phyloP scores from a whole-genome alignment of 2,888 invertebrate genomes.

The Gerosis bhagava region DNA sequence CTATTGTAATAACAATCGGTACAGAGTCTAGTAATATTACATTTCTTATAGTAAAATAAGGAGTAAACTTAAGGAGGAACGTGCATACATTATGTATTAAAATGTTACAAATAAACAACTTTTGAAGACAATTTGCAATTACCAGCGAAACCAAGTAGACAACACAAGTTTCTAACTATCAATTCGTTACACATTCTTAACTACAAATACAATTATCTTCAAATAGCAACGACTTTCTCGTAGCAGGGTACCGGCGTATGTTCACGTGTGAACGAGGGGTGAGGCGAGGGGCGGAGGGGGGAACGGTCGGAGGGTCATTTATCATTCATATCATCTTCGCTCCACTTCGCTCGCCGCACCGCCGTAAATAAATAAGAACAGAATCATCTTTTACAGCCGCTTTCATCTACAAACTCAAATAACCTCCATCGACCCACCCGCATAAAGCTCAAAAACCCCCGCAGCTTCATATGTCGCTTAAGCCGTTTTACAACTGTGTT shows the following conservation, averaged over 20 bases:
- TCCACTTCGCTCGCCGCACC: conserved; percentile 82
- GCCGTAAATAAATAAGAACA: conserved; percentile 82
- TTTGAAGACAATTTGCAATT: no score
- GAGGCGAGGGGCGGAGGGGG: conserved; percentile 42
- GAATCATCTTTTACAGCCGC: conserved; percentile 80
- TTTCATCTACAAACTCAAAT: conserved; percentile 43
- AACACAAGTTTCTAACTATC: neutral
- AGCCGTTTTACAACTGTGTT: conserved; percentile 39
- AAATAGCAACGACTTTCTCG: conserved; percentile 16
- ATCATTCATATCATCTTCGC: conserved; percentile 83
- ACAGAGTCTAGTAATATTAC: no score
- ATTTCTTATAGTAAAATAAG: no score
- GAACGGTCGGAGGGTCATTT: conserved; percentile 77
- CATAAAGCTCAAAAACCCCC: conserved; percentile 39
- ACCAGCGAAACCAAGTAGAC: no score
- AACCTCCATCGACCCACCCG: conserved; percentile 34
- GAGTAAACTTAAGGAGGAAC: no score
- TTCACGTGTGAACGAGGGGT: conserved; percentile 71
- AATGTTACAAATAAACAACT: no score
- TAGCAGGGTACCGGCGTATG: conserved; percentile 47
- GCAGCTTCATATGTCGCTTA: conserved; percentile 33
- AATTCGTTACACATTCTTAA: conserved; percentile 14
- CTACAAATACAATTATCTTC: conserved; percentile 19
- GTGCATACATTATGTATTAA: no score
- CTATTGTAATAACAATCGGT: no score